Base-by-base conservation (phyloP, 2,797 vertebrate genomes). In the Remorina albescens region DNA sequence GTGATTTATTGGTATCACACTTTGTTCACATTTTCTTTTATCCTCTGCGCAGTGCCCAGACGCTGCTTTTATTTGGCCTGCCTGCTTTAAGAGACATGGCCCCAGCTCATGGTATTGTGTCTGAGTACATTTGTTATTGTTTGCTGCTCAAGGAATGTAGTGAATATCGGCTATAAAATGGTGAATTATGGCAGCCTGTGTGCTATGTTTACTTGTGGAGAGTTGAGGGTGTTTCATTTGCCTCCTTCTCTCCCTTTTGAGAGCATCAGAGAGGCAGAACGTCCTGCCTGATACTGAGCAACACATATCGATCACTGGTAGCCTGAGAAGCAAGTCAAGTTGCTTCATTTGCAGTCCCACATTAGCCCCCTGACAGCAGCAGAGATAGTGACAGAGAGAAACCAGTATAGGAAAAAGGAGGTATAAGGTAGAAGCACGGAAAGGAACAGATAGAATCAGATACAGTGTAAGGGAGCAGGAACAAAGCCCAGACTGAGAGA, bases 271-370 rank as follows among this genome's bases (percentile, higher is more conserved):
- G 70, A 83, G 80, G 76, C 78, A 81, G 83, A 81, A 71, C 76
- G 76, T 87, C 82, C 57, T 76, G 88, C 72, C 89, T 91, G 91
- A 88, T 91, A 91, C 87, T 90, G 90, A 92, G 91, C 86, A 89
- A 89, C 78, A 67, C 85, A 77, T 93, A 94, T 94, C 70, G 94
- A 95, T 94, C 87, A 68, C 67, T 55, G 67, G 81, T 86, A 93
- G 90, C 84, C 81, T 55, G 87, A 88, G 91, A 92, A 91, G 86
- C 89, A 93, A 92, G 91, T 92, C 89, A 91, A 93, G 89, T 81
- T 88, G 88, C 91, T 92, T 92, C 90, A 87, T 92, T 90, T 94
- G 88, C 90, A 91, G 90, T 78, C 79, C 74, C 77, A 86, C 89
- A 90, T 93, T 91, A 91, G 87, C 71, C 80, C 76, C 67, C 83